Evolutionary conservation across 2,113 vertebrate species (phyloP).

Genomic region (Grammomys dolichurus): DNA sequence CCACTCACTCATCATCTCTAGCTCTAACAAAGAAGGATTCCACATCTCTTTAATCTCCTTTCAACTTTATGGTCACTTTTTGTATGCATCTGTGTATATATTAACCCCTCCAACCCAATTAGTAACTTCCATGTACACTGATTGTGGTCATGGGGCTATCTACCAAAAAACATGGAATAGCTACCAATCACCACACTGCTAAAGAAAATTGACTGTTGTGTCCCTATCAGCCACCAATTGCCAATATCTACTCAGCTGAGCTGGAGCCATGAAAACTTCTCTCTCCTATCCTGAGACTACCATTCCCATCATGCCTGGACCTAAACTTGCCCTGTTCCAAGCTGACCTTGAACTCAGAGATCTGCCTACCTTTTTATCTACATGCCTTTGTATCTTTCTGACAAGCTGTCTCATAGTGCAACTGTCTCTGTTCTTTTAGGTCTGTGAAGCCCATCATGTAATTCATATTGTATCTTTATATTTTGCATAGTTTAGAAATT

Average conservation of each 20-base stretch:
- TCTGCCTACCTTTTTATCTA: no score
- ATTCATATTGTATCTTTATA: no score
- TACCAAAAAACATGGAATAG: neutral
- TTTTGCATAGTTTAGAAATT: no score
- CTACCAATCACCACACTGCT: neutral
- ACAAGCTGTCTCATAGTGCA: no score
- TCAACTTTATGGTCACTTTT: neutral
- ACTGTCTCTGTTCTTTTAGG: no score
- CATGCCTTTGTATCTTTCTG: no score
- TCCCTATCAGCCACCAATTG: neutral
- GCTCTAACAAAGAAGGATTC: neutral
- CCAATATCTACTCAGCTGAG: neutral
- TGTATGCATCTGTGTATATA: neutral
- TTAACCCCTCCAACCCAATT: neutral
- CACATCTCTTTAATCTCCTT: neutral
- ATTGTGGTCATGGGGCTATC: neutral
- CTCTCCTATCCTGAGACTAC: neutral
- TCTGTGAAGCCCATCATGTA: no score
- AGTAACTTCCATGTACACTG: neutral
- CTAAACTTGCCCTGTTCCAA: no score
- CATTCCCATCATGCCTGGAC: no score
- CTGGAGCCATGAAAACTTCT: neutral
- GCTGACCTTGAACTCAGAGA: no score
- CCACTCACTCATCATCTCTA: neutral
- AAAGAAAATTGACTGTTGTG: neutral